Base-by-base conservation (phyloP, 2,888 invertebrate species). In the Yponomeuta cagnagella region DNA sequence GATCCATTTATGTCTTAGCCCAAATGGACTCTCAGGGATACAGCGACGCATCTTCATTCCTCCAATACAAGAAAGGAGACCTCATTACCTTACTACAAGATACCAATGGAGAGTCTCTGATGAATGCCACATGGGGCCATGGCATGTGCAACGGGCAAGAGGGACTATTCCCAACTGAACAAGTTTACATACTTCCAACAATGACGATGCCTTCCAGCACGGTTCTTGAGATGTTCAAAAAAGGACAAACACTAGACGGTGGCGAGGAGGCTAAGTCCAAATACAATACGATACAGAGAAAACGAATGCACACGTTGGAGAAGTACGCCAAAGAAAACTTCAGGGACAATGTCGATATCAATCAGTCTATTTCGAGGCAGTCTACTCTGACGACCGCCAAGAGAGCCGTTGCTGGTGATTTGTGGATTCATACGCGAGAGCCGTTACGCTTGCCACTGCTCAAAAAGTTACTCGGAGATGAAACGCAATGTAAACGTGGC, bases 151-250 rank as follows among this genome's bases (percentile, higher is more conserved):
- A 95, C 73, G 94, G 94, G 1, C 93, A 94, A 74, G 93, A 94
- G 77, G 98, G 98, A 0, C 94, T 97, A 77, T 98, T 98, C 87
- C 96, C 97, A 0, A 95, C 96, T 0, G 97, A 98, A 80, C 95
- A 94, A 80, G 96, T 98, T 23, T 96, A 97, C 77, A 95, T 98
- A 70, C 86, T 99, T 74, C 97, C 98, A 6, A 96, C 97, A 0
- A 90, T 98, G 74, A 93, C 94, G 2, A 93, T 94, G 81, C 98
- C 98, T 0, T 93, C 96, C 0, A 86, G 86, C 71, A 93, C 94
- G 74, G 93, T 96, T 74, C 79, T 97, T 74, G 94, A 94, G 75
- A 87, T 94, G 2, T 95, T 95, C 77, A 95, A 94, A 77, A 93
- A 93, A 80, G 94, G 94, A 6, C 93, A 93, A 68, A 82, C 80